phyloP scores from a whole-genome alignment of 2,113 vertebrate species.

The Xiphorhynchus elegans region DNA sequence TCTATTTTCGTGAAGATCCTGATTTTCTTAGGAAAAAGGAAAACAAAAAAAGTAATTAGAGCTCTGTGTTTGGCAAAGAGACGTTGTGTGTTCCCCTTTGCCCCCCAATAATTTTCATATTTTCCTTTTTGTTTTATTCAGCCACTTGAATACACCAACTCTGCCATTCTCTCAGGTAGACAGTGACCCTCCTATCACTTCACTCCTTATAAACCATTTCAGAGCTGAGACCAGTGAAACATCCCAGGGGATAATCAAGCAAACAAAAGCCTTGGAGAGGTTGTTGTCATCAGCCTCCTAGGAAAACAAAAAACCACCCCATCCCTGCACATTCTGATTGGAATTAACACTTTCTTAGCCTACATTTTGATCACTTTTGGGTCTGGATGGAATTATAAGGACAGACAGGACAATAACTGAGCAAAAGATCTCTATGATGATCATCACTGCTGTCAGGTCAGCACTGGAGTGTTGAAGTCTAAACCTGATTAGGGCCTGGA shows the following conservation, averaged over 20 bases:
- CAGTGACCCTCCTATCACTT: neutral
- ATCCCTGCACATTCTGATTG: neutral
- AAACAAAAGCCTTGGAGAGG: neutral
- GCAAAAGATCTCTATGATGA: neutral
- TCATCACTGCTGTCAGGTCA: neutral
- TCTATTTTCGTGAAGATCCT: neutral
- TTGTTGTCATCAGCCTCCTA: neutral
- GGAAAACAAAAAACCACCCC: neutral
- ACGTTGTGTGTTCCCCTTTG: no score
- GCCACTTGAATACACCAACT: neutral
- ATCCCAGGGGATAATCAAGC: neutral
- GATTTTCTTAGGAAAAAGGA: neutral
- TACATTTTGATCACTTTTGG: neutral
- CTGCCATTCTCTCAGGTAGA: neutral
- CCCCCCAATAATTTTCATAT: neutral
- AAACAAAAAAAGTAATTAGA: neutral
- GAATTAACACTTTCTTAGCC: neutral
- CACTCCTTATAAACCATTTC: neutral
- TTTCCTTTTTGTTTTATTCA: neutral
- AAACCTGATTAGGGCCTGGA: neutral
- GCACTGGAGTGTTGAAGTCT: neutral
- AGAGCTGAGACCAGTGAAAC: neutral
- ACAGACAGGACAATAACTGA: neutral
- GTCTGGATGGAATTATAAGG: neutral
- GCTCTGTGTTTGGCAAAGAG: neutral